phyloP scores from a whole-genome alignment of 2,797 vertebrate species.

The Falco naumanni region DNA sequence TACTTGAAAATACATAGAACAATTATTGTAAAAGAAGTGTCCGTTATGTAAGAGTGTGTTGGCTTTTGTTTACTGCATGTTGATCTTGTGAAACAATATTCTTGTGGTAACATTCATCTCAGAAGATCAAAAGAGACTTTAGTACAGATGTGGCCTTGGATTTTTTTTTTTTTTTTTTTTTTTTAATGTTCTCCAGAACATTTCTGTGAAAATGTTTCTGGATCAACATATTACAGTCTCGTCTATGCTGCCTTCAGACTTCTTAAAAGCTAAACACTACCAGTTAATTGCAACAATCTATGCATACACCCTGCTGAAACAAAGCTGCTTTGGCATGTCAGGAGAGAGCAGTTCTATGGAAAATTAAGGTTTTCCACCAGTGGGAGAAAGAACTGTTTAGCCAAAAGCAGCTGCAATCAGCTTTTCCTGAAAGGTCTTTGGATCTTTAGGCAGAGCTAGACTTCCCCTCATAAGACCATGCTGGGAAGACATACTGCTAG shows the following conservation, averaged over 20 bases:
- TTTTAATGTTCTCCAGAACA: not conserved
- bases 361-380: not conserved
- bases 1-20: not conserved
- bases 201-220: not conserved
- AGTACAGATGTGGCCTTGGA: not conserved
- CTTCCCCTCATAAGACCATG: fast-evolving
- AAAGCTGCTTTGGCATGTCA: not conserved
- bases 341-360: not conserved
- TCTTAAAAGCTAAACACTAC: not conserved
- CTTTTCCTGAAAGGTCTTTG: not conserved
- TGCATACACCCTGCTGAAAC: not conserved
- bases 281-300: not conserved
- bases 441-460: not conserved
- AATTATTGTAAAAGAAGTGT: not conserved
- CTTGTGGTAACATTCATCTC: not conserved
- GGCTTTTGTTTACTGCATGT: not conserved
- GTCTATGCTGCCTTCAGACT: not conserved
- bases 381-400: not conserved
- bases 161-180: fast-evolving
- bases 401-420: not conserved
- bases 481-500: not conserved
- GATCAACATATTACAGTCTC: not conserved
- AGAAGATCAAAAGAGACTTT: not conserved
- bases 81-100: not conserved
- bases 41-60: not conserved